Percentiles rank a stretch among this genome's conserved stretches.
phyloP scores from a whole-genome alignment of 2,113 vertebrate species.

The Pterophyllum scalare region DNA sequence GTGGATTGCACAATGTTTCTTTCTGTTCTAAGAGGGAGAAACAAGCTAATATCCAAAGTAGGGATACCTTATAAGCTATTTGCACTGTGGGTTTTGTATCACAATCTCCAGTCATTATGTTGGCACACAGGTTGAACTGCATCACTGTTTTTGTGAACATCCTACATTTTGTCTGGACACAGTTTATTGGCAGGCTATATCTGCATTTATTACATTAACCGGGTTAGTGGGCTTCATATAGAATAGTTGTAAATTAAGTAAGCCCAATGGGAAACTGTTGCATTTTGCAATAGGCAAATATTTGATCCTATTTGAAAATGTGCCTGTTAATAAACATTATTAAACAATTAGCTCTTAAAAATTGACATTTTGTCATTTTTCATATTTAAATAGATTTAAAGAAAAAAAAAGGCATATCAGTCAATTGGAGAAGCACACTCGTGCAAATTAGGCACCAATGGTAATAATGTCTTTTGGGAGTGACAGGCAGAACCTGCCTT shows the following conservation, averaged over 20 bases:
- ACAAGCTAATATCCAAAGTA: neutral
- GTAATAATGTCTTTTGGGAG: neutral
- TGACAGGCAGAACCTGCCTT: neutral
- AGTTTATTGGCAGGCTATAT: neutral
- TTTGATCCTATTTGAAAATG: neutral
- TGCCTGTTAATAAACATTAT: neutral
- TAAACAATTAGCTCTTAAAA: neutral
- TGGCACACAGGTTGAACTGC: neutral
- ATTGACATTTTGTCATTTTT: neutral
- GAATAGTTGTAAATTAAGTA: neutral
- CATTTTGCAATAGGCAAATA: neutral
- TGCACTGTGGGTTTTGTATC: neutral
- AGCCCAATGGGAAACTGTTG: too few species aligned
- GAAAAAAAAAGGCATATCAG: neutral
- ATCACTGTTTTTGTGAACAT: neutral
- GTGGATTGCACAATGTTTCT: neutral
- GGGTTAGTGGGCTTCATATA: slow-evolving; percentile 2
- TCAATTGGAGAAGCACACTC: neutral
- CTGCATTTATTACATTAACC: slow-evolving; percentile 42
- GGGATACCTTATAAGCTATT: neutral
- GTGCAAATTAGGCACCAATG: neutral
- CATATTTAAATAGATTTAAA: neutral
- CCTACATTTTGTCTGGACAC: neutral
- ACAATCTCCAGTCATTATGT: neutral
- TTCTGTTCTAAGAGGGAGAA: neutral